These are phyloP conservation scores for Dicentrarchus labrax DNA, from an alignment of 2,113 vertebrate species.

Conservation along the genomic window DNA sequence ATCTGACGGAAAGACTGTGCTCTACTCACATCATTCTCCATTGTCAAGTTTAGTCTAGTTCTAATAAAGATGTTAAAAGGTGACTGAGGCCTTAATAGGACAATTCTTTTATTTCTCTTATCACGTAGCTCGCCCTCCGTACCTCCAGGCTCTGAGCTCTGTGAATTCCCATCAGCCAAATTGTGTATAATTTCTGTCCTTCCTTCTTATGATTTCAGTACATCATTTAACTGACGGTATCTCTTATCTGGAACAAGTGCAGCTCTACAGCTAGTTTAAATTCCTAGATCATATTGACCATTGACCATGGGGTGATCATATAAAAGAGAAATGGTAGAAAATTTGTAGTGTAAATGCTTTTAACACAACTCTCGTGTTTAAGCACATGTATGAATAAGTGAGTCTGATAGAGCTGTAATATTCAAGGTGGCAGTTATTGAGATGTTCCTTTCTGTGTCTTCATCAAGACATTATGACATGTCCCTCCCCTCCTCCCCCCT, in stretches of 20 bases:
- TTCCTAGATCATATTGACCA: not conserved
- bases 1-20: too few relatives aligned
- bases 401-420: not conserved
- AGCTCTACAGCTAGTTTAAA: not conserved
- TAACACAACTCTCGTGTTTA: not conserved
- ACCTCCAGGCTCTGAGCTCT: not conserved
- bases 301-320: not conserved
- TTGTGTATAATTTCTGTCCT: not conserved
- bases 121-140: not conserved
- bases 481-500: not conserved
- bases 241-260: not conserved
- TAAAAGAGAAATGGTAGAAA: not conserved
- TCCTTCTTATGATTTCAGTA: not conserved
- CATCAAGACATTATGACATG: not conserved
- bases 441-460: slow-evolving; percentile 47
- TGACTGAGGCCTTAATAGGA: not conserved
- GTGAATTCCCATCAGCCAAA: not conserved
- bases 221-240: not conserved
- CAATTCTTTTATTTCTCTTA: not conserved
- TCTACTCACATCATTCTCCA: not conserved
- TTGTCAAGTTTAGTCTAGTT: not conserved
- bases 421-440: slow-evolving; percentile 14
- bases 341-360: too few relatives aligned
- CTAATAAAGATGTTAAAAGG: not conserved
- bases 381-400: not conserved